A percentile compares a stretch with the other conserved stretches of the same genome.
phyloP scores from a whole-genome alignment of 30 jellyfish, hydroid and myxozoan genomes.

The Aurelia coerulea region DNA sequence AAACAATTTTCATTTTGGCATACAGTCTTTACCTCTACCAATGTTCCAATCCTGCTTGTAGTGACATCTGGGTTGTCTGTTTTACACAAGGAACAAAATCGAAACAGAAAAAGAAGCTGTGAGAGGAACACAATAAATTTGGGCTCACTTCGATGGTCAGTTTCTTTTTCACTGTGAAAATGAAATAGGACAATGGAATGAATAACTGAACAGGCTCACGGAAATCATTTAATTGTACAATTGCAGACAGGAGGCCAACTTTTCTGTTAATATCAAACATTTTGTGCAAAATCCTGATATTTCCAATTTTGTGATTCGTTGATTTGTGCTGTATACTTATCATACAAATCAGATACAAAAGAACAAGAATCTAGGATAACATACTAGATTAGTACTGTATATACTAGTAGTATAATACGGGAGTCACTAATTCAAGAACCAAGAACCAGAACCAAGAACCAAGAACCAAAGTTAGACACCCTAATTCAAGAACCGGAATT shows the following conservation, averaged over 20 bases:
- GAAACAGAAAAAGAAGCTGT: constrained; percentile 26
- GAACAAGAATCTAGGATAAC: not conserved
- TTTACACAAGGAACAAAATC: constrained; percentile 10
- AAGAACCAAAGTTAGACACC: no score
- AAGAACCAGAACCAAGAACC: no score
- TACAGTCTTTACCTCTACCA: constrained; percentile 4
- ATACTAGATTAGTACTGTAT: not conserved
- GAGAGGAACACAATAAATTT: constrained; percentile 31
- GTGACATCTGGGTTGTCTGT: not conserved
- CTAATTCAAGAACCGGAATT: no score
- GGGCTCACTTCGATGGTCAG: constrained; percentile 20
- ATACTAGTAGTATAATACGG: not conserved
- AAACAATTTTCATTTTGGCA: not conserved
- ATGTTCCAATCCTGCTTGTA: constrained; percentile 14
- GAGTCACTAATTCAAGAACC: no score
- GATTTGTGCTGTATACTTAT: no score
- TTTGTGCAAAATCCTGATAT: no score
- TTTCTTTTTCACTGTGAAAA: not conserved
- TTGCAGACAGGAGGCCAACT: no score
- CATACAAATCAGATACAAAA: no score
- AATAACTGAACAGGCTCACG: no score
- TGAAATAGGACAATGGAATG: not conserved
- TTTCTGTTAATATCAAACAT: no score
- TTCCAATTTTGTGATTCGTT: no score
- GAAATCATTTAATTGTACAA: no score